Conservation (phyloP, 2,888 invertebrate genomes). For the Noctua pronuba region DNA sequence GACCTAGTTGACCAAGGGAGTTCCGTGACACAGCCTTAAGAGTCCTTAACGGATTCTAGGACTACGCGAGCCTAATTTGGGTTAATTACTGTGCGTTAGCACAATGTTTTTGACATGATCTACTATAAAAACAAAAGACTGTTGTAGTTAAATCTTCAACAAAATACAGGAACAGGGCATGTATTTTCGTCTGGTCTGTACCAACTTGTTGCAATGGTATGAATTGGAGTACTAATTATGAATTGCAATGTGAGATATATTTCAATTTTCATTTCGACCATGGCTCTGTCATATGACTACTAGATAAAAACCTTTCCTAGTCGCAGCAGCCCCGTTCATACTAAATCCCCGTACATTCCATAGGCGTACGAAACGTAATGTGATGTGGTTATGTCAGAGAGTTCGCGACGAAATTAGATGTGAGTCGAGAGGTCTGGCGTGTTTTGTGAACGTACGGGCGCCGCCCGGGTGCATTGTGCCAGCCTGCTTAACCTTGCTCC, state of each 20-base stretch:
- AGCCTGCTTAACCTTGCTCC: constrained; percentile 58
- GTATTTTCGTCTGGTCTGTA: too few species aligned
- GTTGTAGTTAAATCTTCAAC: not conserved
- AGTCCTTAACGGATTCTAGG: not conserved
- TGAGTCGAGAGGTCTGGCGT: constrained; percentile 57
- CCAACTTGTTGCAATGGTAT: not conserved
- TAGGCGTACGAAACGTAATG: constrained; percentile 59
- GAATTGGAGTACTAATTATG: not conserved
- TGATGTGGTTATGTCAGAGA: constrained; percentile 68
- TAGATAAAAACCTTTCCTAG: not conserved
- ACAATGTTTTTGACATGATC: not conserved
- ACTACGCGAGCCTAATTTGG: rapidly evolving
- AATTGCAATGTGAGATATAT: not conserved
- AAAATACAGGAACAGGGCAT: too few species aligned
- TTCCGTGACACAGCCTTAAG: not conserved
- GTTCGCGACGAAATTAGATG: constrained; percentile 69
- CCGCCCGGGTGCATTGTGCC: constrained; percentile 54
- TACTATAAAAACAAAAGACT: not conserved
- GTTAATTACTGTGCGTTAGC: not conserved
- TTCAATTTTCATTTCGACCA: not conserved
- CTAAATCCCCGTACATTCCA: constrained; percentile 30
- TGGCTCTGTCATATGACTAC: not conserved
- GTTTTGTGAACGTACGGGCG: constrained; percentile 56
- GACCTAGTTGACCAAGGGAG: not conserved
- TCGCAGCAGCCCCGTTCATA: not conserved